These are phyloP conservation scores for Isurus oxyrinchus DNA, from an alignment of 2,113 vertebrate genomes.

Conservation along the genomic window DNA sequence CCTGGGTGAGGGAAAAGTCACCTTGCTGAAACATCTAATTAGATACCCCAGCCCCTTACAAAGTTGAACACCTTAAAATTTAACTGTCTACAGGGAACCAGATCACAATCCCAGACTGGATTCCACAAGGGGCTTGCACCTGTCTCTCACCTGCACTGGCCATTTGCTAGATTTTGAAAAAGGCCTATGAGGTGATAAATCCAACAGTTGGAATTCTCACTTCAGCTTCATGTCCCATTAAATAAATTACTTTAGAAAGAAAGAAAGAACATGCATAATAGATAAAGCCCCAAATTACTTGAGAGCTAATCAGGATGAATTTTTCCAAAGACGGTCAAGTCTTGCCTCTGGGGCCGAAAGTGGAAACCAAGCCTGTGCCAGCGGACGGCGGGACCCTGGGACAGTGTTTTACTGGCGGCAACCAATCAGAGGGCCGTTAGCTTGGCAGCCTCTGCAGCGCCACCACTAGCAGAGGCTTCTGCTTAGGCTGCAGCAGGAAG, in stretches of 20 bases:
- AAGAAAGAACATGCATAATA: background rate
- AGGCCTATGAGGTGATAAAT: background rate
- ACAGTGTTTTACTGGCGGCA: background rate
- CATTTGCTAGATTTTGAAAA: background rate
- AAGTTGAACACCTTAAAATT: background rate
- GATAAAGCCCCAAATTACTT: background rate
- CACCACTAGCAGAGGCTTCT: too few relatives aligned
- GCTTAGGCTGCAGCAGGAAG: background rate
- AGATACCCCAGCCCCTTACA: background rate
- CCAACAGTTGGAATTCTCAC: background rate
- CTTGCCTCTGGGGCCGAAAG: background rate
- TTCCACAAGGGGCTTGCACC: background rate
- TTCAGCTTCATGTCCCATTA: background rate
- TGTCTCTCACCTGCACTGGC: background rate
- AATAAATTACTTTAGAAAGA: background rate
- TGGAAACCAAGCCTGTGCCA: background rate
- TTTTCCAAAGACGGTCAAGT: background rate
- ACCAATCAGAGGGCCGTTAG: background rate
- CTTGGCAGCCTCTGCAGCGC: background rate
- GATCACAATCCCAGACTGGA: background rate
- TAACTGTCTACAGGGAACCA: background rate
- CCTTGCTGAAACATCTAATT: background rate
- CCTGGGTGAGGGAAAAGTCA: background rate
- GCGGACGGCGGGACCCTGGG: too few relatives aligned
- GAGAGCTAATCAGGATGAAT: background rate